A percentile compares a stretch with the other conserved stretches of the same genome.
Conservation (phyloP, 2,888 invertebrate genomes). For the Nomada lathburiana region DNA sequence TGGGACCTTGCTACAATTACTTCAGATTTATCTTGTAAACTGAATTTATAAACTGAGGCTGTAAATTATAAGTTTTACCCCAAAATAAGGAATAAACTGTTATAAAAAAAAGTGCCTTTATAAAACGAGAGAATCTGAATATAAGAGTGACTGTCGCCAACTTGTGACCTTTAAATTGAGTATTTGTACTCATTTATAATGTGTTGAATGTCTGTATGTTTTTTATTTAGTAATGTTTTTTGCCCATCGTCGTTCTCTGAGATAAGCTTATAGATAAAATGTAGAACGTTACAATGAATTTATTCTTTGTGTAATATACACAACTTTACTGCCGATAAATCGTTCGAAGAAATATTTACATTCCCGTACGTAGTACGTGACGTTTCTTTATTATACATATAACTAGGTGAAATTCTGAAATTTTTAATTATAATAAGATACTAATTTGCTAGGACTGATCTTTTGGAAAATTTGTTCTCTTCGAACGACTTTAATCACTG, state of each 20-base stretch:
- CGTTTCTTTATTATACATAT: slow-evolving; percentile 40
- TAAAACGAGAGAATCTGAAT: slow-evolving; percentile 75
- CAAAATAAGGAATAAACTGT: slow-evolving; percentile 67
- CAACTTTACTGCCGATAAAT: slow-evolving; percentile 76
- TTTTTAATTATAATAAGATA: slow-evolving; percentile 29
- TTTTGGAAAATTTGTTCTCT: slow-evolving; percentile 69
- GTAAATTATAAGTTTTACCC: slow-evolving; percentile 69
- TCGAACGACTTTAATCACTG: slow-evolving; percentile 78
- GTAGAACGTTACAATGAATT: slow-evolving; percentile 70
- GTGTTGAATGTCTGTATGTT: slow-evolving; percentile 24
- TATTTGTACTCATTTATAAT: slow-evolving; percentile 37
- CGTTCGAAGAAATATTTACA: slow-evolving; percentile 73
- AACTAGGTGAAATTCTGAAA: slow-evolving; percentile 36
- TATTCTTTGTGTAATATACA: slow-evolving; percentile 76
- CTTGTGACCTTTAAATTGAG: slow-evolving; percentile 32
- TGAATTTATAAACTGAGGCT: slow-evolving; percentile 60
- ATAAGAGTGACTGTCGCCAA: slow-evolving; percentile 66
- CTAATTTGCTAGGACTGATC: slow-evolving; percentile 16
- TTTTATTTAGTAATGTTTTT: slow-evolving; percentile 58
- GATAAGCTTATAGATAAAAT: slow-evolving; percentile 63
- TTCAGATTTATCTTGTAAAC: slow-evolving; percentile 49
- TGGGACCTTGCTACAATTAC: slow-evolving; percentile 53
- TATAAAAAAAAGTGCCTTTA: slow-evolving; percentile 81
- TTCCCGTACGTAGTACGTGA: slow-evolving; percentile 55
- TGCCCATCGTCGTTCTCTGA: slow-evolving; percentile 71